Evolutionary conservation across 1,140 invertebrate species (phyloP).

Genomic region (Odontomachus brunneus): DNA sequence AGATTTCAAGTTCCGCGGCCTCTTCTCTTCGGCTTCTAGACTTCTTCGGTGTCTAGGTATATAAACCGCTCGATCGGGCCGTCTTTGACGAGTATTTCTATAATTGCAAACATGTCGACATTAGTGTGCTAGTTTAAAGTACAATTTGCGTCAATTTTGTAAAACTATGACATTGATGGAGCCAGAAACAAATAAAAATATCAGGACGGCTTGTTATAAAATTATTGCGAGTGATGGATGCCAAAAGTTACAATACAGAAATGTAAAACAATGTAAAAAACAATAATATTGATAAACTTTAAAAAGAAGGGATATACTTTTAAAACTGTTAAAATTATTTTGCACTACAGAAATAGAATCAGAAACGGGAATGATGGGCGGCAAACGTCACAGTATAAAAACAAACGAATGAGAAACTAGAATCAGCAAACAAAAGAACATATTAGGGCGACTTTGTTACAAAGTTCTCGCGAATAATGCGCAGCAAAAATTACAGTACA

Average conservation of each 20-base stretch:
- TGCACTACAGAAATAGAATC: too few species aligned
- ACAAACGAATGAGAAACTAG: too few species aligned
- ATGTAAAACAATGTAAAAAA: too few species aligned
- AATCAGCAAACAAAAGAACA: neutral
- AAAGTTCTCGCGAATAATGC: neutral
- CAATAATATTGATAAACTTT: too few species aligned
- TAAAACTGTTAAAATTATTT: too few species aligned
- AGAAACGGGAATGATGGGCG: too few species aligned
- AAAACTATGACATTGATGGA: neutral
- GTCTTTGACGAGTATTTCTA: constrained; percentile 84
- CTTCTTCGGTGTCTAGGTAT: constrained; percentile 90
- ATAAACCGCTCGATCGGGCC: constrained; percentile 92
- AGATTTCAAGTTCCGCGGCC: constrained; percentile 26
- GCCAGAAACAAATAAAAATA: neutral
- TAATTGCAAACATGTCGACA: constrained; percentile 17
- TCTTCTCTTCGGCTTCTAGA: constrained; percentile 81
- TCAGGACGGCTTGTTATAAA: neutral
- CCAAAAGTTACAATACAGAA: too few species aligned
- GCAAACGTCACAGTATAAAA: too few species aligned
- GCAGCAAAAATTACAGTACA: too few species aligned
- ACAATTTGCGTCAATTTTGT: neutral
- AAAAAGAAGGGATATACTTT: too few species aligned
- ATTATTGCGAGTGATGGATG: neutral
- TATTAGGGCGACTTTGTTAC: neutral
- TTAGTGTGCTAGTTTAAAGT: neutral